Evolutionary conservation across 2,888 invertebrate genomes (phyloP), one percentile per base, ranked within the genome.

Genomic region (Nomada ferruginata): DNA sequence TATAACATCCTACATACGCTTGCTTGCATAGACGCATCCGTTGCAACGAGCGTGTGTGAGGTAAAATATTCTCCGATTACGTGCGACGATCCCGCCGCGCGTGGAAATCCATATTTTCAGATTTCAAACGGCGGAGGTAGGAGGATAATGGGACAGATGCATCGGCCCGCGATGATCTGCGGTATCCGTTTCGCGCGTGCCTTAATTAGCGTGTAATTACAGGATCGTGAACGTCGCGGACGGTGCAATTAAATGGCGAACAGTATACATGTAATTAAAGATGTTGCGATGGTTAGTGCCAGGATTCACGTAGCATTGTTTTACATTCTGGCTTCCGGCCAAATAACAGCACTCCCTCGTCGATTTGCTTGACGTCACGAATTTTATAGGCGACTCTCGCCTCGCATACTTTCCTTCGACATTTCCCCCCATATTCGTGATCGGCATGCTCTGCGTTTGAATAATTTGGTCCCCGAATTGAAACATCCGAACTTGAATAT

Each of bases 241-340:
- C 20, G 13, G 29, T 18, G 26, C 47, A 29, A 47, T 66, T 73
- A 26, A 15, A 52, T 29, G 60, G 47, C 13, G 47, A 47, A 47
- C 13, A 13, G 11, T 47, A 3, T 47, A 29, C 42, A 1, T 50
- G 55, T 70, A 53, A 72, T 77, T 66, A 36, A 44, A 63, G 44
- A 55, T 55, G 80, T 83, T 87, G 76, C 68, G 76, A 61, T 76
- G 76, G 80, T 86, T 83, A 85, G 78, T 53, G 63, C 64, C 87
- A 83, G 74, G 71, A 88, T 84, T 87, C 86, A 87, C 80, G 66
- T 57, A 60, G 82, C 82, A 84, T 86, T 88, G 87, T 83, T 88
- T 86, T 85, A 82, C 71, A 74, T 64, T 82, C 83, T 86, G 88
- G 87, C 87, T 83, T 59, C 74, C 70, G 63, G 74, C 87, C 88